Conservation (phyloP, 1,140 invertebrate species). For the Octopus sinensis region DNA sequence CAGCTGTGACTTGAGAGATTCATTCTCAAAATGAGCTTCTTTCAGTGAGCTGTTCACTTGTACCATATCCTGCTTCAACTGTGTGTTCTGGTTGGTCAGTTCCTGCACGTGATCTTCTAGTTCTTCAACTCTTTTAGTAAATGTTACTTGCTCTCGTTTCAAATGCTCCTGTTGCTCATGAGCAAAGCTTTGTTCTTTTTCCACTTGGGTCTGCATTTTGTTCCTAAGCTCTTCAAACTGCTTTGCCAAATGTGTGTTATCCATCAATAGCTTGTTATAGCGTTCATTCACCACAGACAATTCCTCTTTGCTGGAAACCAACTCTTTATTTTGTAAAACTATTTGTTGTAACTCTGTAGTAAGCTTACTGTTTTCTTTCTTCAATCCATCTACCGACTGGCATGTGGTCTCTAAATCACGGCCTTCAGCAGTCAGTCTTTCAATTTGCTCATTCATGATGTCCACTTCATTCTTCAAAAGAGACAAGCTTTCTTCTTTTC, state of each 20-base stretch:
- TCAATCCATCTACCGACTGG: constrained; percentile 25
- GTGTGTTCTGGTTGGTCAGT: constrained; percentile 32
- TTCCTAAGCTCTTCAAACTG: constrained; percentile 50
- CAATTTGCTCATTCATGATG: constrained; percentile 26
- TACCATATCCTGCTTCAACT: constrained; percentile 36
- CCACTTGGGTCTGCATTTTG: constrained; percentile 28
- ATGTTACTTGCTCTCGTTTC: constrained; percentile 38
- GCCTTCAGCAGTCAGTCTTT: not conserved
- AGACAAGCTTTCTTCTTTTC: not conserved
- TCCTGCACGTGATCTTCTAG: constrained; percentile 39
- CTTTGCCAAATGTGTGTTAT: constrained; percentile 46
- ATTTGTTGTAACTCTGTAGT: constrained; percentile 9
- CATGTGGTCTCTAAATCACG: constrained; percentile 5
- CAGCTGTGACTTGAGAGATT: constrained; percentile 40
- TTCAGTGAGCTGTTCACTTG: constrained; percentile 33
- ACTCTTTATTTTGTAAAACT: constrained; percentile 15
- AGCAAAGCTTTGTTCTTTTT: constrained; percentile 30
- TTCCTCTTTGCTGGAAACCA: constrained; percentile 26
- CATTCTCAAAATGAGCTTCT: constrained; percentile 41
- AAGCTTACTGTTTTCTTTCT: constrained; percentile 13
- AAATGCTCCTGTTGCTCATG: constrained; percentile 39
- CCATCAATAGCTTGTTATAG: constrained; percentile 43
- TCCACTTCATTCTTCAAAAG: constrained; percentile 32
- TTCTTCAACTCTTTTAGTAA: constrained; percentile 38
- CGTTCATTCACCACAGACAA: constrained; percentile 37